These are phyloP conservation scores for Rhyzopertha dominica DNA, from an alignment of 1,140 invertebrate genomes.

Conservation along the genomic window DNA sequence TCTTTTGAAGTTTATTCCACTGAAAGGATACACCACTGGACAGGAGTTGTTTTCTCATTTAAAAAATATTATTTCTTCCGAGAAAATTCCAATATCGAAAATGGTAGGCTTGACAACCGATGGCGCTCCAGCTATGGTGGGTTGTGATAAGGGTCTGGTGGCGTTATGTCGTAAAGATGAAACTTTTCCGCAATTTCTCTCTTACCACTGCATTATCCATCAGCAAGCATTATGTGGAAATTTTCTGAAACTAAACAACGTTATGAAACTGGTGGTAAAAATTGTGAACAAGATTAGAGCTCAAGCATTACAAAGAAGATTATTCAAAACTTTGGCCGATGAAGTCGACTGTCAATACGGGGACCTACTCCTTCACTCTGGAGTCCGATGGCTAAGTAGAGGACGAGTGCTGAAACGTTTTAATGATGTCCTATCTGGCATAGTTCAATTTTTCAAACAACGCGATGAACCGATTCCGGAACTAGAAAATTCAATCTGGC, in stretches of 20 bases:
- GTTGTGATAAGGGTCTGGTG: conserved; percentile 34
- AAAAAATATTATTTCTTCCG: conserved; percentile 28
- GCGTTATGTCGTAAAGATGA: conserved; percentile 31
- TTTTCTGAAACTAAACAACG: conserved; percentile 37
- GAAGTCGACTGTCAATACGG: no score
- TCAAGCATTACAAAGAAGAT: conserved; percentile 35
- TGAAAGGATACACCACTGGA: conserved; percentile 35
- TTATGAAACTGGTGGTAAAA: conserved; percentile 39
- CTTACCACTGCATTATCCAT: conserved; percentile 40
- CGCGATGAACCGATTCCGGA: no score
- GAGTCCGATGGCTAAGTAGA: no score
- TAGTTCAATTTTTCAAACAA: no score
- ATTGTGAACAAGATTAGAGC: conserved; percentile 39
- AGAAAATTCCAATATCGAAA: conserved; percentile 34
- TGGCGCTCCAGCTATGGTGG: conserved; percentile 34
- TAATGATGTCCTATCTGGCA: no score
- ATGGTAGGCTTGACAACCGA: conserved; percentile 39
- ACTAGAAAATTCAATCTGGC: no score
- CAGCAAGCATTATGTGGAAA: conserved; percentile 36
- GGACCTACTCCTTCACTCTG: no score
- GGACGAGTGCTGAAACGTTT: no score
- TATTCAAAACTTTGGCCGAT: conserved; percentile 31
- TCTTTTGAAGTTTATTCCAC: conserved; percentile 35
- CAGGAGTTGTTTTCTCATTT: conserved; percentile 38
- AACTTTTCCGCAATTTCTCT: conserved; percentile 34